These are phyloP conservation scores for Nowickia ferox DNA, from an alignment of 2,888 invertebrate genomes.

Conservation along the genomic window DNA sequence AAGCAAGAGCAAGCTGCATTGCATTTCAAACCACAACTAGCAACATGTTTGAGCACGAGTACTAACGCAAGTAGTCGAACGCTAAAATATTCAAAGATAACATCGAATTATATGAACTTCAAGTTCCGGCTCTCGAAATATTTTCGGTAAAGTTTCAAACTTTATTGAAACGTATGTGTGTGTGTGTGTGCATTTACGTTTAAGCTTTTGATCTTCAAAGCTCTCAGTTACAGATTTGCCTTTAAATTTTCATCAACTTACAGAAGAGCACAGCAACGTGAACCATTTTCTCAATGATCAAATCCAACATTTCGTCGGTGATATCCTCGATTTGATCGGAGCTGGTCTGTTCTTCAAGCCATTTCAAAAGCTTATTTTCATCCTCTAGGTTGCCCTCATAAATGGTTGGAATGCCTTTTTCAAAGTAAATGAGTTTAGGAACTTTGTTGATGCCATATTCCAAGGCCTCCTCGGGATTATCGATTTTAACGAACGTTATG, in stretches of 20 bases:
- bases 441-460: constrained; percentile 96
- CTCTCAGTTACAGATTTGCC: not conserved
- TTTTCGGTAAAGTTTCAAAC: not conserved
- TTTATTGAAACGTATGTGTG: not conserved
- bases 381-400: constrained; percentile 94
- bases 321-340: constrained; percentile 97
- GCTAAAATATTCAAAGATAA: not conserved
- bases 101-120: not conserved
- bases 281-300: constrained; percentile 93
- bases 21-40: constrained; percentile 5
- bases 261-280: constrained; percentile 96
- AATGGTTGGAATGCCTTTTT: constrained; percentile 89
- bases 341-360: constrained; percentile 93
- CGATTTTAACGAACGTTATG: constrained; percentile 95
- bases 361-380: constrained; percentile 93
- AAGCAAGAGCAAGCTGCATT: constrained; percentile 56
- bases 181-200: too few species aligned
- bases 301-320: constrained; percentile 96
- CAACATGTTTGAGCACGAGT: not conserved
- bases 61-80: too few species aligned
- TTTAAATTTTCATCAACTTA: constrained; percentile 84
- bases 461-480: constrained; percentile 93
- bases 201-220: too few species aligned
- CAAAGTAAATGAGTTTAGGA: constrained; percentile 92
- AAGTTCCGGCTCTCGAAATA: not conserved